These are phyloP conservation scores for Drosophila leontia DNA, from an alignment of 1,140 invertebrate genomes.

Conservation along the genomic window DNA sequence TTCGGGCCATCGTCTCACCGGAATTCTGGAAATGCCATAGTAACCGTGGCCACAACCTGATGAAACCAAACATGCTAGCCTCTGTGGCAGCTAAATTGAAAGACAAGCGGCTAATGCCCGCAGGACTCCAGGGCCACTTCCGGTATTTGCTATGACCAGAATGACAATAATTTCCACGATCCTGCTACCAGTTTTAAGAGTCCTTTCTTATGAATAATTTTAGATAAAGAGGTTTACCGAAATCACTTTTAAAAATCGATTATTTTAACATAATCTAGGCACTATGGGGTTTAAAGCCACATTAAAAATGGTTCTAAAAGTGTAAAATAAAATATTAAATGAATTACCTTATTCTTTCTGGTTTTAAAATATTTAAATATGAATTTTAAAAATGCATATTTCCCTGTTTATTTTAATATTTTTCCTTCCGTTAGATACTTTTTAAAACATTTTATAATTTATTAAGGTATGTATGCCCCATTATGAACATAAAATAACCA, in stretches of 20 bases:
- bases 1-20: slow-evolving; percentile 26
- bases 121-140: slow-evolving; percentile 40
- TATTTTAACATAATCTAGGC: background rate
- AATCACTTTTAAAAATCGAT: background rate
- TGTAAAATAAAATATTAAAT: no score
- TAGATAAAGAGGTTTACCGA: background rate
- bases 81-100: slow-evolving; percentile 53
- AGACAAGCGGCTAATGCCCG: slow-evolving; percentile 58
- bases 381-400: no score
- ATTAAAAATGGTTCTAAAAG: no score
- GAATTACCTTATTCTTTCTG: no score
- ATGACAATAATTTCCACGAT: slow-evolving; percentile 37
- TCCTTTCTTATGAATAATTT: background rate
- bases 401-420: no score
- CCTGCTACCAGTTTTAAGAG: no score
- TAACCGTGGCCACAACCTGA: slow-evolving; percentile 50
- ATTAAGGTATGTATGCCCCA: no score
- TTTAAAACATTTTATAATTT: background rate
- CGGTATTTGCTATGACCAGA: slow-evolving; percentile 31
- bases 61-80: slow-evolving; percentile 55
- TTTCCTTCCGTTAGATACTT: background rate
- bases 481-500: background rate
- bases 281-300: no score
- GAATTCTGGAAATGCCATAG: slow-evolving; percentile 25
- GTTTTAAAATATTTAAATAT: no score